A percentile compares a stretch with the other conserved stretches of the same genome.
Evolutionary conservation across 2,888 invertebrate genomes (phyloP).

Genomic region (Chamaedrilus cognettii): DNA sequence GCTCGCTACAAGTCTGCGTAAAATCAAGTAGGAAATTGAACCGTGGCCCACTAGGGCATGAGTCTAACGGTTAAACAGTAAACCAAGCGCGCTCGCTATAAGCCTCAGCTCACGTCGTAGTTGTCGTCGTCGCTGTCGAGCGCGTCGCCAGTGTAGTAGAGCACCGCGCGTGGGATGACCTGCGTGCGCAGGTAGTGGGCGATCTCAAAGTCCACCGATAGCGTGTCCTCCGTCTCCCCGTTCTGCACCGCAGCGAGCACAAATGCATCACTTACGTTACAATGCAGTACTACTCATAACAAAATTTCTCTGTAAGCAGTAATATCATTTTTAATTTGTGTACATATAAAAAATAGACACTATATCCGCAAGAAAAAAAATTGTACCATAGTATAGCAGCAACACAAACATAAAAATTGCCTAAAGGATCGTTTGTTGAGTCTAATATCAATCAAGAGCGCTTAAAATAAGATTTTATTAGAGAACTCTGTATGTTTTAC

Average conservation of each 20-base stretch:
- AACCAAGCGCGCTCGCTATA: background rate
- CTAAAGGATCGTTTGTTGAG: no score
- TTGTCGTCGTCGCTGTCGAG: constrained; percentile 48
- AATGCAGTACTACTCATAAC: background rate
- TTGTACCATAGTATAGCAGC: no score
- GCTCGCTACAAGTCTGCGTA: no score
- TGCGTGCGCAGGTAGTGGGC: constrained; percentile 66
- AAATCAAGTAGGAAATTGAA: background rate
- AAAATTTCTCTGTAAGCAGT: no score
- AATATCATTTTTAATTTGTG: no score
- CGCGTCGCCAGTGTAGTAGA: constrained; percentile 89
- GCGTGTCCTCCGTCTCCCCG: constrained; percentile 9
- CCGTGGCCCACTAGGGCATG: background rate
- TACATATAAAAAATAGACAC: no score
- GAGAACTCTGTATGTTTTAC: no score
- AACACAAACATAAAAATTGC: no score
- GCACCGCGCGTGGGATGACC: constrained; percentile 91
- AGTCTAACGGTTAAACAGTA: background rate
- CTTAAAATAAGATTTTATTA: no score
- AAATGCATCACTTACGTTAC: background rate
- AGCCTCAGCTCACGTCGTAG: background rate
- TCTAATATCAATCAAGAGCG: no score
- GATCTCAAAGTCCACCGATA: constrained; percentile 13
- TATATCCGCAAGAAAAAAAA: no score
- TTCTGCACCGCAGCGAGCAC: background rate